A percentile compares a stretch with the other conserved stretches of the same genome.
These are phyloP conservation scores for Solenodon paradoxus DNA, from an alignment of 2,113 vertebrate species.

Conservation along the genomic window DNA sequence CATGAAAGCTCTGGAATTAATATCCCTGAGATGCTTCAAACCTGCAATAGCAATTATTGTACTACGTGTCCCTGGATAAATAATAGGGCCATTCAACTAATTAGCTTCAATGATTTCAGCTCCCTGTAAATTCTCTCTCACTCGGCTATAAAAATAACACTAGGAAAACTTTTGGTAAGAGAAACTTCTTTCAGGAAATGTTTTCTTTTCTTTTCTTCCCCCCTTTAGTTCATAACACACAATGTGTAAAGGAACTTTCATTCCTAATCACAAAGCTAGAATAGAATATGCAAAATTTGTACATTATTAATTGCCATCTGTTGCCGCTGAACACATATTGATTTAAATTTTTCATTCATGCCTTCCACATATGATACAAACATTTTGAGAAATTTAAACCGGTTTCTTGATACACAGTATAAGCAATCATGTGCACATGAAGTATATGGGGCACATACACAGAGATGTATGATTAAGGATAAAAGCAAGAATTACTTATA, in stretches of 20 bases:
- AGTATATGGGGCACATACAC: neutral
- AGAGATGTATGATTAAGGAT: neutral
- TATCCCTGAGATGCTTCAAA: conserved; percentile 91
- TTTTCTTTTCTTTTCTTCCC: conserved; percentile 74
- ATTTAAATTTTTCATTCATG: conserved; percentile 64
- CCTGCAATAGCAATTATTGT: conserved; percentile 92
- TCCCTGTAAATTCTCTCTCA: conserved; percentile 87
- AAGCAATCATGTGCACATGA: neutral
- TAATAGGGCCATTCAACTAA: conserved; percentile 91
- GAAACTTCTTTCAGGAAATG: conserved; percentile 84
- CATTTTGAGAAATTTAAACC: neutral
- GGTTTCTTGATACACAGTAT: neutral
- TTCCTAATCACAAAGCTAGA: conserved; percentile 50
- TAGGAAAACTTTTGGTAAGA: conserved; percentile 84
- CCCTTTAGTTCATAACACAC: conserved; percentile 74
- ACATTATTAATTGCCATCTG: conserved; percentile 68
- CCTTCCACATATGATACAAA: neutral
- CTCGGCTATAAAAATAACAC: conserved; percentile 85
- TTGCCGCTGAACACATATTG: conserved; percentile 30
- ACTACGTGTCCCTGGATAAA: conserved; percentile 91
- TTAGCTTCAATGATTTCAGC: conserved; percentile 90
- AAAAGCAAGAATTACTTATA: neutral
- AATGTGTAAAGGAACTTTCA: conserved; percentile 21
- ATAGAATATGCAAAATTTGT: conserved; percentile 58
- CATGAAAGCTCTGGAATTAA: conserved; percentile 91